Percentiles rank a stretch among this genome's conserved stretches.
phyloP scores from a whole-genome alignment of 2,797 vertebrate genomes.

The Calcarius lapponicus region DNA sequence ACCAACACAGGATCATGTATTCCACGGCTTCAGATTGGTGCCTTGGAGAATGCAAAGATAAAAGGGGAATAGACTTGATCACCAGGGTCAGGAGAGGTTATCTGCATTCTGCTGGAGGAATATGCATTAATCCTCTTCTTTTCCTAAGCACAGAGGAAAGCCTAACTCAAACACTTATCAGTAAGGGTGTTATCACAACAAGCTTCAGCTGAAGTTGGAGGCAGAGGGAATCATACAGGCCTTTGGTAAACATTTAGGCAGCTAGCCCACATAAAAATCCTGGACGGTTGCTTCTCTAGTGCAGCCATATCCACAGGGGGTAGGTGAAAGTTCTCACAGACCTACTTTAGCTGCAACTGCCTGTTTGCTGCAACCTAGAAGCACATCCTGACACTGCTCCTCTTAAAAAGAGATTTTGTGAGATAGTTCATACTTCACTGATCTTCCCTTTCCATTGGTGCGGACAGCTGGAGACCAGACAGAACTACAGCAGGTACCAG shows the following conservation, averaged over 20 bases:
- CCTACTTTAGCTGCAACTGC: not conserved
- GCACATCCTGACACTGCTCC: not conserved
- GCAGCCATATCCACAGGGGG: not conserved
- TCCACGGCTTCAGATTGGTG: not conserved
- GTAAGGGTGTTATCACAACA: not conserved
- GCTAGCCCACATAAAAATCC: not conserved
- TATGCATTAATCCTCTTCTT: not conserved
- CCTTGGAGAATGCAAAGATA: not conserved
- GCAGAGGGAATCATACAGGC: not conserved
- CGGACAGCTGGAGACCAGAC: not conserved
- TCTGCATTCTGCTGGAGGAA: not conserved
- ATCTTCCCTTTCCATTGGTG: not conserved
- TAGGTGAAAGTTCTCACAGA: not conserved
- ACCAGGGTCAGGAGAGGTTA: not conserved
- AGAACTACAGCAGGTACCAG: not conserved
- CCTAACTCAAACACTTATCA: not conserved
- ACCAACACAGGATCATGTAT: not conserved
- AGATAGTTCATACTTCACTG: not conserved
- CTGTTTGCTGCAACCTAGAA: not conserved
- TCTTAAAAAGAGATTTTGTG: rapidly evolving
- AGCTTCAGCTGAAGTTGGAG: not conserved
- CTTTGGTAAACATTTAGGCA: not conserved
- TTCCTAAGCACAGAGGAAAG: not conserved
- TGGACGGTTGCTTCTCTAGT: not conserved
- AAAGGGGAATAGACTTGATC: not conserved